These are phyloP conservation scores for Datnioides undecimradiatus DNA, from an alignment of 2,113 vertebrate species.

Conservation along the genomic window DNA sequence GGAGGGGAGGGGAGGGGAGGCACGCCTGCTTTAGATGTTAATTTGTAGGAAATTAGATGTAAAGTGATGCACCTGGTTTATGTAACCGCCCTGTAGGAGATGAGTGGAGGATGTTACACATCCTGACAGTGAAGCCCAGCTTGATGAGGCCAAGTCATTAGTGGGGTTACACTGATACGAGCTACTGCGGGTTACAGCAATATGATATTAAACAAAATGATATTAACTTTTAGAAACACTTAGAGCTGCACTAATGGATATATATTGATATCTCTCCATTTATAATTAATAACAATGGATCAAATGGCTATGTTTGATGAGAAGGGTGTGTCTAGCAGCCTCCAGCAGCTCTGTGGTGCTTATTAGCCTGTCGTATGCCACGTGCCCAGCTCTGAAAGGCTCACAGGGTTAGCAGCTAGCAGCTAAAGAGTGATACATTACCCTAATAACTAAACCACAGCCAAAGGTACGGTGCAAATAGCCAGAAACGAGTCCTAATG, in stretches of 20 bases:
- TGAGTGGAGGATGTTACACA: conserved; percentile 24
- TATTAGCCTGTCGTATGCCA: not conserved
- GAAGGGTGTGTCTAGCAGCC: not conserved
- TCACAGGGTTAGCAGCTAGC: not conserved
- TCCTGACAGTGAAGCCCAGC: not conserved
- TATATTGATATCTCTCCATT: not conserved
- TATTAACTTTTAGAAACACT: conserved; percentile 12
- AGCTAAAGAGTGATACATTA: too few species aligned
- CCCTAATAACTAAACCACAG: too few species aligned
- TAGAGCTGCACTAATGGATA: not conserved
- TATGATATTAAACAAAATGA: conserved; percentile 16
- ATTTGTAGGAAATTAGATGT: conserved; percentile 44
- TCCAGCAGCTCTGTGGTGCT: too few species aligned
- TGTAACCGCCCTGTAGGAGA: not conserved
- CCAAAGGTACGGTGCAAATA: too few species aligned
- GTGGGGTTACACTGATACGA: not conserved
- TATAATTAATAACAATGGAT: not conserved
- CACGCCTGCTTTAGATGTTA: conserved; percentile 29
- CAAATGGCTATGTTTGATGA: not conserved
- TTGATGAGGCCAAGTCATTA: conserved; percentile 29
- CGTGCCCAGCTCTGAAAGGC: not conserved
- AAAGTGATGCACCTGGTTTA: conserved; percentile 46
- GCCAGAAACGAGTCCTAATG: not conserved
- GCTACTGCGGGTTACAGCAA: not conserved
- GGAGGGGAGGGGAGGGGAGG: not conserved